Evolutionary conservation across 2,113 vertebrate species (phyloP).

Genomic region (Chionomys nivalis): DNA sequence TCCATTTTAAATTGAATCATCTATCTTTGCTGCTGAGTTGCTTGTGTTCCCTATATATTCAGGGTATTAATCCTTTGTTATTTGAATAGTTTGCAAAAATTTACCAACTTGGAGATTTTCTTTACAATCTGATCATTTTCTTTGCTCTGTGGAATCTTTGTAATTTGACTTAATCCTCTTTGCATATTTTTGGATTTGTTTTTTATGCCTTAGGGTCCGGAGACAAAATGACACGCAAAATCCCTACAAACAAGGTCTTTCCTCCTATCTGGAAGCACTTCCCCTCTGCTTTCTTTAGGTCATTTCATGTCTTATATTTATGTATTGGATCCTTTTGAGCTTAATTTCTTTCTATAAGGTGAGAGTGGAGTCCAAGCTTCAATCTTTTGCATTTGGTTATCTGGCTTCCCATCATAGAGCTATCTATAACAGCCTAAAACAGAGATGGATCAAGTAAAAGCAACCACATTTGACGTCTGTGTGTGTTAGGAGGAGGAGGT

Average conservation of each 20-base stretch:
- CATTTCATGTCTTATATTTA: neutral
- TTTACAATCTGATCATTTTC: neutral
- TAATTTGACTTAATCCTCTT: neutral
- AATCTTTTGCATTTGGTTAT: neutral
- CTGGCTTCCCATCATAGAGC: neutral
- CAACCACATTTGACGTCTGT: neutral
- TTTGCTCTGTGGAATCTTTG: neutral
- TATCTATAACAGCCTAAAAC: neutral
- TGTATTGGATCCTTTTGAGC: neutral
- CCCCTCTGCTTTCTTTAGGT: neutral
- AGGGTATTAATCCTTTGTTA: neutral
- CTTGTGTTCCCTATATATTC: neutral
- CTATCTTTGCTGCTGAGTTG: neutral
- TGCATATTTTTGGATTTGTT: neutral
- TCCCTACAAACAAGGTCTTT: neutral
- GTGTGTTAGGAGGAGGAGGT: neutral
- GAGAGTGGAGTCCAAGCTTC: neutral
- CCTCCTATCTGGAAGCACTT: neutral
- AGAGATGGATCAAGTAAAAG: neutral
- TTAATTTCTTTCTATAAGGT: neutral
- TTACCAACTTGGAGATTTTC: neutral
- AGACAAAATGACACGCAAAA: neutral
- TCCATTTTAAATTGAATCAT: neutral
- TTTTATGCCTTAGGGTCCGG: neutral
- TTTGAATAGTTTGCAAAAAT: neutral